Evolutionary conservation across 2,113 vertebrate species (phyloP).

Genomic region (Agelaius tricolor): DNA sequence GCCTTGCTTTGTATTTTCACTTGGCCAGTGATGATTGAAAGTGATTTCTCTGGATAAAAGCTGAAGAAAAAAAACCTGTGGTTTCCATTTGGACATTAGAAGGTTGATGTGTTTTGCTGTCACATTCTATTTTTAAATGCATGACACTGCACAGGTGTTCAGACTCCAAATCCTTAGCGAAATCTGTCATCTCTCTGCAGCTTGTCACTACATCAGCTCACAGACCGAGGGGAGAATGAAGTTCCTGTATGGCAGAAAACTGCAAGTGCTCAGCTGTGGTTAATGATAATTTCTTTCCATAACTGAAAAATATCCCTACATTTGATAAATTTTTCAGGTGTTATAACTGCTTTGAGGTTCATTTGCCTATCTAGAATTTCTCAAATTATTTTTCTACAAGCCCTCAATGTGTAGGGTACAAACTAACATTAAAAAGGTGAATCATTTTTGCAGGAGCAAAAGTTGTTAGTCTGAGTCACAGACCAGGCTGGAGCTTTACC

Average conservation of each 20-base stretch:
- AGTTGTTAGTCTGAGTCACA: neutral
- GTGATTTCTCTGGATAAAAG: constrained; percentile 14
- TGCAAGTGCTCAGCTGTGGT: neutral
- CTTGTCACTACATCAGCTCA: constrained; percentile 33
- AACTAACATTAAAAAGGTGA: neutral
- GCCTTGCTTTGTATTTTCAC: neutral
- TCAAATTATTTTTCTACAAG: neutral
- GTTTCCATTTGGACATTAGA: constrained; percentile 57
- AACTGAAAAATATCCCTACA: neutral
- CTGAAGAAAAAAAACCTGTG: constrained; percentile 20
- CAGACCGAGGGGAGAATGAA: constrained; percentile 2
- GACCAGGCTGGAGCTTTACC: neutral
- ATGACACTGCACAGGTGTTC: constrained; percentile 67
- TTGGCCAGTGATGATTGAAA: neutral
- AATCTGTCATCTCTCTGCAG: constrained; percentile 47
- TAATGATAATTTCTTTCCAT: neutral
- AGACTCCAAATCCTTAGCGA: constrained; percentile 27
- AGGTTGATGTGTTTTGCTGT: constrained; percentile 50
- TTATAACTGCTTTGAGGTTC: neutral
- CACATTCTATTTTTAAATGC: constrained; percentile 56
- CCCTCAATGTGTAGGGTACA: neutral
- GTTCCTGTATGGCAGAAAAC: constrained; percentile 11
- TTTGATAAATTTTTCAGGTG: constrained; percentile 6
- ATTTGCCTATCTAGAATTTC: neutral
- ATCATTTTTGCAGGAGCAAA: neutral